Percentiles rank a stretch among this genome's conserved stretches.
Evolutionary conservation across 2,888 invertebrate species (phyloP).

Genomic region (Drosophila fulvimacula): DNA sequence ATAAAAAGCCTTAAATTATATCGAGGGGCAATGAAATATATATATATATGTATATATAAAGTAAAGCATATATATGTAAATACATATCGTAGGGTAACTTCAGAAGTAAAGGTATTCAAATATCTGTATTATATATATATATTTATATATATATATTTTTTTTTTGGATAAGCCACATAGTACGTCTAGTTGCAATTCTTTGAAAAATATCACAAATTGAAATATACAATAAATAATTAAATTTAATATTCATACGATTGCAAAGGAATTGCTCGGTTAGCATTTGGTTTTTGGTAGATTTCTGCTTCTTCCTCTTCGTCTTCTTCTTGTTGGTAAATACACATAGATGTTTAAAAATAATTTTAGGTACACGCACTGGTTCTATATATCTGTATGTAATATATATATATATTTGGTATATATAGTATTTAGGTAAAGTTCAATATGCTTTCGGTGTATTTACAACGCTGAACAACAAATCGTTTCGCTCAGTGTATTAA

Average conservation of each 20-base stretch:
- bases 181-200: conserved; percentile 77
- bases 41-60: conserved; percentile 31
- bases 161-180: conserved; percentile 76
- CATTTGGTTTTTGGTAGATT: conserved; percentile 36
- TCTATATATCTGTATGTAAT: conserved; percentile 37
- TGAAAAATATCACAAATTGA: conserved; percentile 79
- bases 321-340: conserved; percentile 50
- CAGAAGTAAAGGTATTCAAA: conserved; percentile 46
- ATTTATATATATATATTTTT: conserved; percentile 29
- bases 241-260: conserved; percentile 57
- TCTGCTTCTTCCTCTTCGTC: not conserved
- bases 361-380: conserved; percentile 69
- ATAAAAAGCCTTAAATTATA: conserved; percentile 67
- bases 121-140: conserved; percentile 25
- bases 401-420: not conserved
- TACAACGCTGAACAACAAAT: conserved; percentile 44
- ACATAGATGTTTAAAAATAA: conserved; percentile 51
- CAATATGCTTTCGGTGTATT: conserved; percentile 58
- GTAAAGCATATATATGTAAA: conserved; percentile 39
- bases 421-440: conserved; percentile 51
- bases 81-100: conserved; percentile 56
- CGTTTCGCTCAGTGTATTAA: conserved; percentile 19
- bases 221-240: conserved; percentile 77
- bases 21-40: conserved; percentile 59
- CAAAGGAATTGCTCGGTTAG: conserved; percentile 65